Evolutionary conservation across 1,140 invertebrate species (phyloP).

Genomic region (Ostrea denselamellosa): DNA sequence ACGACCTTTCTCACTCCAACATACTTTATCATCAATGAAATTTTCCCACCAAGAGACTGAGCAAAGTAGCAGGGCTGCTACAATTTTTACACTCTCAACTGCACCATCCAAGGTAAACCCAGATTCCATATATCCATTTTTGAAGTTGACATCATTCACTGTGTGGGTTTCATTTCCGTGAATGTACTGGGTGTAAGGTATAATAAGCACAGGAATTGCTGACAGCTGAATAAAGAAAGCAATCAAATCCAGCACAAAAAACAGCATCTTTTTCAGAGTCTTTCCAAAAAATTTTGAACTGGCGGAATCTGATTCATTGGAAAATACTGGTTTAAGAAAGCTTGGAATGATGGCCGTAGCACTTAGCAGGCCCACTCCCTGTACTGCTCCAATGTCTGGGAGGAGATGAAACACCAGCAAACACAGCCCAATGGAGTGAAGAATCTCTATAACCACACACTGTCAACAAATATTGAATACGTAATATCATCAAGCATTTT

Average conservation of each 20-base stretch:
- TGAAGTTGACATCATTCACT: background rate
- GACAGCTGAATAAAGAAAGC: conserved; percentile 55
- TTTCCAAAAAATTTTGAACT: background rate
- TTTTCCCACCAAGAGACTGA: conserved; percentile 98
- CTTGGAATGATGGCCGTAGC: conserved; percentile 94
- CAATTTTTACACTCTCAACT: conserved; percentile 27
- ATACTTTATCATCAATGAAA: conserved; percentile 85
- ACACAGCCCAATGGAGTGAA: conserved; percentile 90
- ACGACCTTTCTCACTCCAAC: conserved; percentile 45
- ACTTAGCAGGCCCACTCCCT: conserved; percentile 95
- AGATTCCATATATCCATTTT: background rate
- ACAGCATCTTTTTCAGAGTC: background rate
- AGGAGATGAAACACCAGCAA: conserved; percentile 92
- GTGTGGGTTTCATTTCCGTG: background rate
- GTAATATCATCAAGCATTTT: background rate
- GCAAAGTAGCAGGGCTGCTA: conserved; percentile 86
- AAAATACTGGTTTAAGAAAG: conserved; percentile 73
- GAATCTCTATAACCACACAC: conserved; percentile 86
- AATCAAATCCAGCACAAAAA: conserved; percentile 51
- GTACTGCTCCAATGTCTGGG: conserved; percentile 92
- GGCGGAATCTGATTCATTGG: conserved; percentile 38
- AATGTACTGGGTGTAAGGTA: conserved; percentile 34
- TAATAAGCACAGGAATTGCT: conserved; percentile 55
- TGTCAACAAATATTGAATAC: conserved; percentile 56
- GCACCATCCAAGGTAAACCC: background rate